phyloP scores from a whole-genome alignment of 2,113 vertebrate species.

The Anoura caudifer region DNA sequence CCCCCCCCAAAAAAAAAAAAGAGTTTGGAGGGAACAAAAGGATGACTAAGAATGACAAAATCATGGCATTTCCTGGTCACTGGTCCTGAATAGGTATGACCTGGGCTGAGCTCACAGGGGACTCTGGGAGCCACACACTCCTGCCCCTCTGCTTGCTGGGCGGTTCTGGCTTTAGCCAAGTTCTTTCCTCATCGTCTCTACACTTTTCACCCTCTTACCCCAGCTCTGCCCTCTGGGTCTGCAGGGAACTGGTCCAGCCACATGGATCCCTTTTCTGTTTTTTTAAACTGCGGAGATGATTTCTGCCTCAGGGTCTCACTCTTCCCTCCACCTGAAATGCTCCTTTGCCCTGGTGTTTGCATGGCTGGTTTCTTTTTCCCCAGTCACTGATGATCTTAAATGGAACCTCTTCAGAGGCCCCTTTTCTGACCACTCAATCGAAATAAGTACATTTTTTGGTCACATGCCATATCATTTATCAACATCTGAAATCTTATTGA shows the following conservation, averaged over 20 bases:
- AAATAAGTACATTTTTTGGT: neutral
- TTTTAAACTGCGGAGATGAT: constrained; percentile 6
- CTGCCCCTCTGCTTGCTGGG: neutral
- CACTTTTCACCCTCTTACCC: neutral
- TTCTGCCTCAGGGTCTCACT: neutral
- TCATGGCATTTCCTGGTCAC: neutral
- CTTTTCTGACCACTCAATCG: neutral
- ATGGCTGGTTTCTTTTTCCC: neutral
- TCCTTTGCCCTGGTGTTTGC: neutral
- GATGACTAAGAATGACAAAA: neutral
- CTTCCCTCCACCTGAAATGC: neutral
- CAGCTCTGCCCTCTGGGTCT: neutral
- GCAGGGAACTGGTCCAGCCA: neutral
- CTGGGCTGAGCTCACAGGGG: neutral
- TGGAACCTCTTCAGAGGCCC: neutral
- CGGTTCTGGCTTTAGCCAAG: neutral
- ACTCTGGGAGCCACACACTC: neutral
- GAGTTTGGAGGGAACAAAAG: neutral
- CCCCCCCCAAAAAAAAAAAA: too few species aligned
- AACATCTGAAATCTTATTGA: neutral
- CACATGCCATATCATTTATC: neutral
- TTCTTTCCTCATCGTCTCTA: neutral
- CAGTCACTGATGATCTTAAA: neutral
- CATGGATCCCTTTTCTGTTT: neutral
- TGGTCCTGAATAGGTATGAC: neutral